Percentiles rank a stretch among this genome's conserved stretches.
Conservation (phyloP, 1,140 invertebrate genomes). For the Saccostrea glomerata region DNA sequence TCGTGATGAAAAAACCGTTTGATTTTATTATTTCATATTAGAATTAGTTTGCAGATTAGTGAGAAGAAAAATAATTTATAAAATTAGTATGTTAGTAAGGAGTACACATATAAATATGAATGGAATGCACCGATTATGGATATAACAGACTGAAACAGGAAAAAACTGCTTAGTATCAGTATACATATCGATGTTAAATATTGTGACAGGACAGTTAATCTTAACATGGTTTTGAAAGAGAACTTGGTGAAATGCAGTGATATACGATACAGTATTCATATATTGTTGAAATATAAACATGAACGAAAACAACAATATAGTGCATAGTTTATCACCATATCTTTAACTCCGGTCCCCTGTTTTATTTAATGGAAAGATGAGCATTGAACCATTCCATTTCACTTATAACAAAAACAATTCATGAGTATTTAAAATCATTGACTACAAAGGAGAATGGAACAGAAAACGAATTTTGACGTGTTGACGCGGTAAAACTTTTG, state of each 20-base stretch:
- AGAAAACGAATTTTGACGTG: slow-evolving; percentile 29
- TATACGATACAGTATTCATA: neutral
- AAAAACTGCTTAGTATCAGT: neutral
- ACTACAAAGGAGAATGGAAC: neutral
- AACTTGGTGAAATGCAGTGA: neutral
- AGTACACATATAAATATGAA: neutral
- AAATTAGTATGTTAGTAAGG: neutral
- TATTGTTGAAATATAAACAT: neutral
- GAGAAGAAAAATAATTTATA: neutral
- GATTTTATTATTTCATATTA: neutral
- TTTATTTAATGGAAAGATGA: neutral
- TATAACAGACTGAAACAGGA: neutral
- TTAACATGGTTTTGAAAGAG: neutral
- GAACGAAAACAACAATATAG: neutral
- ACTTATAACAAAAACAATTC: neutral
- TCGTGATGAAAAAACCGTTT: neutral
- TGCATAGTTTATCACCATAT: neutral
- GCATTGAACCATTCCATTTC: neutral
- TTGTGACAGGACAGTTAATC: neutral
- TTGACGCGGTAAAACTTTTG: neutral
- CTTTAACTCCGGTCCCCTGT: neutral
- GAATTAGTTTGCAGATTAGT: neutral
- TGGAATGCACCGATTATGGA: neutral
- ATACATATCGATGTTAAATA: neutral
- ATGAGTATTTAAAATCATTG: neutral